Conservation (phyloP, 2,797 vertebrate genomes). For the Gymnopithys bicolor region DNA sequence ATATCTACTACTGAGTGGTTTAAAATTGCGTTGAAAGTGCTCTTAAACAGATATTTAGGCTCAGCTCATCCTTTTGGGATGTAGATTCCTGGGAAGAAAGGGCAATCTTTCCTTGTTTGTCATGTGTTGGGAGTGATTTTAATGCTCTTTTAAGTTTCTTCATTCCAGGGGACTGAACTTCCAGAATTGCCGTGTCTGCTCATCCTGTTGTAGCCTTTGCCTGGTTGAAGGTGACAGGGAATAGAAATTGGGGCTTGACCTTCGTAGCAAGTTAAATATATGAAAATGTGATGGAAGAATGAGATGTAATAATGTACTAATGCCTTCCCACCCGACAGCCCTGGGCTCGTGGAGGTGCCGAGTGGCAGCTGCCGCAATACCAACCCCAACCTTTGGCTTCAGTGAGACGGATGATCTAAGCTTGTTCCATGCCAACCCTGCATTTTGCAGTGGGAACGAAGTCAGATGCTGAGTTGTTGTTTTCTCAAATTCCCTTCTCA, state of each 20-base stretch:
- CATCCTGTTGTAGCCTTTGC: neutral
- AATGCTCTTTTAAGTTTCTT: neutral
- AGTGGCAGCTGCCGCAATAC: neutral
- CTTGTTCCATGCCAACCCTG: neutral
- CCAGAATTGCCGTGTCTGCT: neutral
- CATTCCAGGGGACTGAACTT: neutral
- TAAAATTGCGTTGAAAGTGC: neutral
- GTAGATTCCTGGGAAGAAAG: neutral
- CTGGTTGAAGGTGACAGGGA: neutral
- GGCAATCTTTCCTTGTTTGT: neutral
- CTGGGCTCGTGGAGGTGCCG: neutral
- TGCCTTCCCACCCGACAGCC: neutral
- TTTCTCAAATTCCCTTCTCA: neutral
- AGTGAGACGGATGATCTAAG: fast-evolving
- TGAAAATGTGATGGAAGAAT: neutral
- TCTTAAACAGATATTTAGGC: neutral
- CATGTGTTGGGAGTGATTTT: neutral
- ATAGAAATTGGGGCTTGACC: neutral
- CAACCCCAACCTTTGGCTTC: neutral
- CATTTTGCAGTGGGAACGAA: neutral
- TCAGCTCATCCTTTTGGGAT: neutral
- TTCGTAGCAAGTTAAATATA: neutral
- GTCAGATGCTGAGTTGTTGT: neutral
- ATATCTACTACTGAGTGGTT: neutral
- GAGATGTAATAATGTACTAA: fast-evolving